Base-by-base conservation (phyloP, 2,113 vertebrate species). In the Balaenoptera acutorostrata region DNA sequence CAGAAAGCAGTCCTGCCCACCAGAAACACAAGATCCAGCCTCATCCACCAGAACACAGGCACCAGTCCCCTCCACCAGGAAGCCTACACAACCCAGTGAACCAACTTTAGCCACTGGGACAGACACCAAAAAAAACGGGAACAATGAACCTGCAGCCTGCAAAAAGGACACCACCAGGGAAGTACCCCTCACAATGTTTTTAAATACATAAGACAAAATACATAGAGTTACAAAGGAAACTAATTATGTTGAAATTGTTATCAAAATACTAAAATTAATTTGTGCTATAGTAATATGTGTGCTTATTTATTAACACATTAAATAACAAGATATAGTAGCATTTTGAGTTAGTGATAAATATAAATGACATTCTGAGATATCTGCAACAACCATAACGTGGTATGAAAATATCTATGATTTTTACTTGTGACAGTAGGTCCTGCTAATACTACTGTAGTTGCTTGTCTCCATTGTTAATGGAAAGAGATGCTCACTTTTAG, bases 191-290 rank as follows among this genome's bases (percentile, higher is more conserved):
- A 27, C n/a, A 57, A 46, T 41, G 36, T 72, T 81, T 64, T 74
- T 55, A 81, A 88, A 81, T 80, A 39, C 17, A 36, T 81, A 49
- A 69, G 57, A 86, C 52, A 86, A 72, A 80, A 64, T 21, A 92
- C 14, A 74, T 39, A 81, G 29, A 18, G 17, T 88, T 82, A 88
- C 44, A 88, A 86, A 88, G n/a, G 57, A 74, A 72, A 72, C 7
- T 90, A 89, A 66, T n/a, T 86, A 25, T 86, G 41, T 52, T 80
- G 39, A 80, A 95, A 92, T 80, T 80, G 17, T 92, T 92, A 82
- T 64, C 36, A 81, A 81, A 95, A 57, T 55, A 44, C 27, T 78
- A 72, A 81, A 88, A 59, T 33, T 52, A 68, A 83, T 72, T 33
- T 93, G 39, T 80, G 27, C 39, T 13, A 25, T 71, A 39, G 74